A percentile compares a stretch with the other conserved stretches of the same genome.
phyloP scores from a whole-genome alignment of 2,888 invertebrate species.

The Mongoloraphidia duomilia region DNA sequence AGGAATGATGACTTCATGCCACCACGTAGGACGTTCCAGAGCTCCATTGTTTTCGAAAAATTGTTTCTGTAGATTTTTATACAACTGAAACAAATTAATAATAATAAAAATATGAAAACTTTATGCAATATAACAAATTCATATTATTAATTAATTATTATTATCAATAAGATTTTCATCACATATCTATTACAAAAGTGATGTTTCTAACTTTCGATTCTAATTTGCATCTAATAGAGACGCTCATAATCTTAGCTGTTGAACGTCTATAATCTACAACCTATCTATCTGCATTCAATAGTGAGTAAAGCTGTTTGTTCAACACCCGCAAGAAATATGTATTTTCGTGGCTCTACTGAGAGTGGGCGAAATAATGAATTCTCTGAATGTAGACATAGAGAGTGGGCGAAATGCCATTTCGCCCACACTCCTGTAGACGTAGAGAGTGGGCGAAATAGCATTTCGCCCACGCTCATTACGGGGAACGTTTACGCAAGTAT shows the following conservation, averaged over 20 bases:
- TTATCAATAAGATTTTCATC: slow-evolving; percentile 12
- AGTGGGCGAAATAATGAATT: too few relatives aligned
- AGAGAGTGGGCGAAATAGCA: too few relatives aligned
- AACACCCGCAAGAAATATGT: too few relatives aligned
- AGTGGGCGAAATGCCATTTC: too few relatives aligned
- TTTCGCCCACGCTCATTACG: too few relatives aligned
- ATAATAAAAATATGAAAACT: slow-evolving; percentile 6
- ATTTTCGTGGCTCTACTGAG: too few relatives aligned
- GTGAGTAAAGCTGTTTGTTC: slow-evolving; percentile 18
- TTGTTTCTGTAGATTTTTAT: slow-evolving; percentile 57
- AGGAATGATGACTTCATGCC: slow-evolving; percentile 40
- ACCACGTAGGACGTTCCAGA: slow-evolving; percentile 59
- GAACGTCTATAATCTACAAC: background rate
- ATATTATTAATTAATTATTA: background rate
- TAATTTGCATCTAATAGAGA: too few relatives aligned
- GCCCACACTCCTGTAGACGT: too few relatives aligned
- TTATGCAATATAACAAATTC: slow-evolving; percentile 1
- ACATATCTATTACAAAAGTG: background rate
- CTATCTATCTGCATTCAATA: too few relatives aligned
- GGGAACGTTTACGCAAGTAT: too few relatives aligned
- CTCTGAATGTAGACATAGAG: too few relatives aligned
- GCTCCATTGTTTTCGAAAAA: slow-evolving; percentile 55
- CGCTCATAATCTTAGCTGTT: too few relatives aligned
- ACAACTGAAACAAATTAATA: slow-evolving; percentile 37
- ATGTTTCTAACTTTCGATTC: slow-evolving; percentile 4